A percentile compares a stretch with the other conserved stretches of the same genome.
Conservation (phyloP, 2,888 invertebrate species). For the Blastobasis adustella region DNA sequence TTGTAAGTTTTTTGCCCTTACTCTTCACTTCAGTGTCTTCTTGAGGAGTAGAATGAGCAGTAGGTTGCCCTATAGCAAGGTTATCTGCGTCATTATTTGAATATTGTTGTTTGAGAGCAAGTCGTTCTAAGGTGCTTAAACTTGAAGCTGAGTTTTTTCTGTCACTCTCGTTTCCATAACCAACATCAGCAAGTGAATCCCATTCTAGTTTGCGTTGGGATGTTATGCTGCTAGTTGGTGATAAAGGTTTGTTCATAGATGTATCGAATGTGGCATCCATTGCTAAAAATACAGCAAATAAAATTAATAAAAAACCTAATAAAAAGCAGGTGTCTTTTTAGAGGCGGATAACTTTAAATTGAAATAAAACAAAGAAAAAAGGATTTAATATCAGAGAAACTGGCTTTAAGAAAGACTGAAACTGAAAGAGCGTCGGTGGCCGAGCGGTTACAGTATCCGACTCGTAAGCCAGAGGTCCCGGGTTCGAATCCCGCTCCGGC, state of each 20-base stretch:
- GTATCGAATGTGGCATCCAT: slow-evolving; percentile 51
- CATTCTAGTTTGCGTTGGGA: slow-evolving; percentile 87
- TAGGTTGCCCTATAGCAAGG: slow-evolving; percentile 50
- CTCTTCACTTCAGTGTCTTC: slow-evolving; percentile 41
- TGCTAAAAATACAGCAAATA: slow-evolving; percentile 36
- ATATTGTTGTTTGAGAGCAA: slow-evolving; percentile 72
- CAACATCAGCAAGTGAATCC: slow-evolving; percentile 92
- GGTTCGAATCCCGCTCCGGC: too few species aligned
- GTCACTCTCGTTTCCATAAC: slow-evolving; percentile 79
- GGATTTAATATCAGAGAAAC: too few species aligned
- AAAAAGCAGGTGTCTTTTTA: too few species aligned
- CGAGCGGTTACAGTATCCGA: too few species aligned
- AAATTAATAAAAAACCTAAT: too few species aligned
- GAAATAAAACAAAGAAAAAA: too few species aligned
- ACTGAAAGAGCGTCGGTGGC: too few species aligned
- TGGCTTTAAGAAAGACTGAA: too few species aligned
- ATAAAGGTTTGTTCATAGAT: slow-evolving; percentile 62
- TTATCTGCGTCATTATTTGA: slow-evolving; percentile 50
- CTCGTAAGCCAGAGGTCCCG: too few species aligned
- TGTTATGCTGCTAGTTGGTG: slow-evolving; percentile 84
- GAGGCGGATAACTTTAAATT: too few species aligned
- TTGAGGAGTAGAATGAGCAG: slow-evolving; percentile 71
- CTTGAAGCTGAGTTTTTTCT: slow-evolving; percentile 62
- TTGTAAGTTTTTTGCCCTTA: slow-evolving; percentile 44
- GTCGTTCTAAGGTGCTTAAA: slow-evolving; percentile 77